Percentiles rank a stretch among this genome's conserved stretches.
Evolutionary conservation across 92 coral and sea anemone genomes (phyloP).

Genomic region (Blastomussa wellsi): DNA sequence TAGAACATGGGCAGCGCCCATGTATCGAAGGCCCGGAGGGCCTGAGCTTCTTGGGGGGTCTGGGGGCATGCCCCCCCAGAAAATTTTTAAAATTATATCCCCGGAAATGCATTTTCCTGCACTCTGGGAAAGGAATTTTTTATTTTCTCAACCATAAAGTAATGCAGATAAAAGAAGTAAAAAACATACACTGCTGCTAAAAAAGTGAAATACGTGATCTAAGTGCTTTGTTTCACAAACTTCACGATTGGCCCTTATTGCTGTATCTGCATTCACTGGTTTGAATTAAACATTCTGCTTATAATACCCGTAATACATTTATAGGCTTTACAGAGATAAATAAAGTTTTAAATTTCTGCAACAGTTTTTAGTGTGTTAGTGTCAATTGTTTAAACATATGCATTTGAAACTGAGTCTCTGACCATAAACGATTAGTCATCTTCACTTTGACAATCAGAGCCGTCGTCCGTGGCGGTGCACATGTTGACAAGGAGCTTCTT

Average conservation of each 20-base stretch:
- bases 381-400: background rate
- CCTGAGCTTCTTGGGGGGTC: background rate
- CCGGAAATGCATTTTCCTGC: background rate
- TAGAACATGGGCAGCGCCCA: too few relatives aligned
- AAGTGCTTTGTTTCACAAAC: conserved; percentile 14
- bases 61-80: too few relatives aligned
- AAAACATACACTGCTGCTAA: background rate
- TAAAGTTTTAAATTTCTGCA: background rate
- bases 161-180: background rate
- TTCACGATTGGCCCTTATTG: background rate
- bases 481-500: conserved; percentile 31
- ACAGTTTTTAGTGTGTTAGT: background rate
- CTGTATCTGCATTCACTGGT: too few relatives aligned
- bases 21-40: background rate
- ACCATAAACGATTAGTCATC: conserved; percentile 10
- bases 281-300: conserved; percentile 9
- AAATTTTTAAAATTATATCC: background rate
- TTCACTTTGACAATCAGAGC: conserved; percentile 10
- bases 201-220: background rate
- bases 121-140: conserved; percentile 10
- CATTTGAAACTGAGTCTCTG: background rate
- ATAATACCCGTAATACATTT: background rate
- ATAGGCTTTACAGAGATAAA: background rate
- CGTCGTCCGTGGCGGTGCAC: conserved; percentile 12
- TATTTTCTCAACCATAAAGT: conserved; percentile 1